Base-by-base conservation (phyloP, 2,888 invertebrate species). In the Nowickia ferox region DNA sequence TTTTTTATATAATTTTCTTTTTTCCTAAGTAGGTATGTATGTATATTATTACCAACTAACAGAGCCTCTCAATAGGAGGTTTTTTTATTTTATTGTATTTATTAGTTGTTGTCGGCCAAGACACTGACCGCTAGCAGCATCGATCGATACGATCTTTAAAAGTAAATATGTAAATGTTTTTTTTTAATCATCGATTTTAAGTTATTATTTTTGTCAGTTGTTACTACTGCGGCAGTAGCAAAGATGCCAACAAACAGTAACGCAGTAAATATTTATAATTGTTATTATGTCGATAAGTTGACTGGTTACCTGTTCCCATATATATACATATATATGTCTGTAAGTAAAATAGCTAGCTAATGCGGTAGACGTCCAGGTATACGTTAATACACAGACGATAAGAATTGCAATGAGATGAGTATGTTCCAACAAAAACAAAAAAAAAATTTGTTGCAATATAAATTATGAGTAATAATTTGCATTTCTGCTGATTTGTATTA, bases 111-210 rank as follows among this genome's bases (percentile, higher is more conserved):
- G 53, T 61, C 72, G 83, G 51, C 86, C 86, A 86, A 83, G 86
- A 86, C 86, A 86, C 76, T 86, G 86, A 86, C 86, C 86, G 80
- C 69, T 48, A 81, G 17, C 17, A 46, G 19, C 42, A 53, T 40
- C 6, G 55, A 53, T 40, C 5, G 55, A 71, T 46, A 65, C 15
- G 17, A 10, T 59, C 40, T 65, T 65, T 57, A 19, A 8, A 46
- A 65, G 9, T 63, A 55, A 82, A 19, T 17, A 59, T 38, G n/a
- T n/a, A n/a, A n/a, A 22, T 61, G 44, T 81, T 66, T 68, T 30
- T 68, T 30, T 74, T 68, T 59, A 59, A 19, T 75, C 22, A 30
- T 38, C 40, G n/a, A 5, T 22, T 72, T 59, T 66, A 15, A 46
- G 0, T 30, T 17, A 46, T 48, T 42, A 57, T 30, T 53, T 19